These are phyloP conservation scores for Halcyon chelicuti DNA, from an alignment of 2,797 vertebrate genomes.

Conservation along the genomic window DNA sequence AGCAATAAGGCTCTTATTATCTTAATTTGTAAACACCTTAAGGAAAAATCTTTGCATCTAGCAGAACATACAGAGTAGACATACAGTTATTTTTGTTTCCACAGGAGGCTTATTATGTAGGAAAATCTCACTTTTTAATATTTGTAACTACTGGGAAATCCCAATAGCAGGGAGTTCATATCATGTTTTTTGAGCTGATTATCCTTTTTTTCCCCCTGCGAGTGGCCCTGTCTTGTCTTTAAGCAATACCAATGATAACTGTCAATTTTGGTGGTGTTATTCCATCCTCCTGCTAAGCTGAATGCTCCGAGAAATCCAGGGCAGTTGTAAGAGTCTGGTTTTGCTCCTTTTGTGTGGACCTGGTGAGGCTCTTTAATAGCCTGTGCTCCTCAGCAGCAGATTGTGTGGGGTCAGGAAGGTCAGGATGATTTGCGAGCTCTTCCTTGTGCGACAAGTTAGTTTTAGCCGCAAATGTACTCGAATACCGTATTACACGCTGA, in stretches of 20 bases:
- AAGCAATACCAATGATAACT: background rate
- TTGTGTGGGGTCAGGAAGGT: slow-evolving; percentile 48
- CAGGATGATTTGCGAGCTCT: slow-evolving; percentile 70
- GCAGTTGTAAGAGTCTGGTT: background rate
- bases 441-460: slow-evolving; percentile 62
- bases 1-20: background rate
- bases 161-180: background rate
- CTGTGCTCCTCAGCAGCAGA: slow-evolving; percentile 1
- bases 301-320: background rate
- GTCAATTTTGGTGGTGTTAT: background rate
- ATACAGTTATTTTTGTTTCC: background rate
- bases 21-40: background rate
- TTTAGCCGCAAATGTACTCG: slow-evolving; percentile 47
- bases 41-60: background rate
- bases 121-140: background rate
- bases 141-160: background rate
- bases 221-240: background rate
- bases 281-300: background rate
- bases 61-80: background rate
- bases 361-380: background rate
- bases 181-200: background rate
- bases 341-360: background rate
- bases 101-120: background rate
- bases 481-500: slow-evolving; percentile 59
- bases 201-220: fast-evolving